phyloP scores from a whole-genome alignment of 1,140 invertebrate genomes.

The Drosophila kurseongensis region DNA sequence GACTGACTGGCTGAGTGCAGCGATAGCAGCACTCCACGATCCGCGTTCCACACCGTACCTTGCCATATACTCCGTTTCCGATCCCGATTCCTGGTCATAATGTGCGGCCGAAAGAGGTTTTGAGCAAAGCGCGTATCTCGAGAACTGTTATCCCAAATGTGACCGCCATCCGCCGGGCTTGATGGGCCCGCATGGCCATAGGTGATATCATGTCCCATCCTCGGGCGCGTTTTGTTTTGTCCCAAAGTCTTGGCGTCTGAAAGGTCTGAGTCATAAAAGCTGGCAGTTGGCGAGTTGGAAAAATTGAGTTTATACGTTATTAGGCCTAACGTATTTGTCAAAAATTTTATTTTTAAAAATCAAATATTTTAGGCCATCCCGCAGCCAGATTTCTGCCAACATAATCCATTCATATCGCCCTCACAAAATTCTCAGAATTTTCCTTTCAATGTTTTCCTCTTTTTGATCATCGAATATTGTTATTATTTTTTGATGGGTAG shows the following conservation, averaged over 20 bases:
- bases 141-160: slow-evolving; percentile 77
- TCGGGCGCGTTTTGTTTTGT: slow-evolving; percentile 55
- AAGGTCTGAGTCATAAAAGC: slow-evolving; percentile 33
- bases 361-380: too few relatives aligned
- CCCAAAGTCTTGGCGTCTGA: slow-evolving; percentile 20
- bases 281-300: slow-evolving; percentile 8
- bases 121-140: slow-evolving; percentile 55
- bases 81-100: slow-evolving; percentile 33
- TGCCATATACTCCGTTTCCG: slow-evolving; percentile 12
- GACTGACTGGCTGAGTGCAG: slow-evolving; percentile 71
- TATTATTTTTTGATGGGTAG: slow-evolving; percentile 10
- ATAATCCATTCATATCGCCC: neutral
- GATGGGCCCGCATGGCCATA: slow-evolving; percentile 38
- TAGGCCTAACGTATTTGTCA: too few relatives aligned
- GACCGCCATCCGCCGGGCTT: slow-evolving; percentile 37
- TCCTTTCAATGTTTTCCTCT: neutral
- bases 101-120: slow-evolving; percentile 56
- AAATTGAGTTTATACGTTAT: too few relatives aligned
- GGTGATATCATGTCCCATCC: slow-evolving; percentile 60
- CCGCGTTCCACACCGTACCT: slow-evolving; percentile 8
- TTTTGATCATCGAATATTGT: slow-evolving; percentile 41
- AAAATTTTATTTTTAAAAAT: too few relatives aligned
- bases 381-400: neutral
- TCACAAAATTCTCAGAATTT: neutral
- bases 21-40: slow-evolving; percentile 51